Evolutionary conservation across 2,888 invertebrate species (phyloP).

Genomic region (Chrysolina haemoptera): DNA sequence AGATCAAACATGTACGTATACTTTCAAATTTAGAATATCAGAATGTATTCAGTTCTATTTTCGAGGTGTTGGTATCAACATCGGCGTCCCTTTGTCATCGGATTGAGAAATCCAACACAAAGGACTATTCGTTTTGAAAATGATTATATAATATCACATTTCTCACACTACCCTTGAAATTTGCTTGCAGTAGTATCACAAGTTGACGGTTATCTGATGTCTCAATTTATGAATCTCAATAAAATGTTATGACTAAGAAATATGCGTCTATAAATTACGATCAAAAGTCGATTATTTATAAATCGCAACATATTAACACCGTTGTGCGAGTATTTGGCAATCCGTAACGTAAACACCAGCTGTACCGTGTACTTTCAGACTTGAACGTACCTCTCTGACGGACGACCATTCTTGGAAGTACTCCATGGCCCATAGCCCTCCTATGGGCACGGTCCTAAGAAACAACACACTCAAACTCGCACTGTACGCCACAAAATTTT

Average conservation of each 20-base stretch:
- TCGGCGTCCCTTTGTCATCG: neutral
- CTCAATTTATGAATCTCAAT: neutral
- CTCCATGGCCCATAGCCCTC: conserved; percentile 68
- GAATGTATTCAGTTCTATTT: neutral
- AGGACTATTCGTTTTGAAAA: neutral
- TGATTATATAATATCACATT: neutral
- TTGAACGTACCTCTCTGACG: conserved; percentile 33
- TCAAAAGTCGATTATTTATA: conserved; percentile 16
- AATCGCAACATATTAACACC: neutral
- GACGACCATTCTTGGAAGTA: conserved; percentile 69
- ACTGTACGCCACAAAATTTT: conserved; percentile 15
- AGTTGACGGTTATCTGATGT: neutral
- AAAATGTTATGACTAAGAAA: neutral
- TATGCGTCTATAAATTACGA: conserved; percentile 6
- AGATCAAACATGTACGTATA: neutral
- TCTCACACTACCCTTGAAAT: neutral
- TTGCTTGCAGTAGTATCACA: neutral
- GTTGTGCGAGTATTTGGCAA: conserved; percentile 27
- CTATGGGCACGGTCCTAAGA: conserved; percentile 20
- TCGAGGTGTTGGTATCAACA: neutral
- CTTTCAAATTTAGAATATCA: conserved; percentile 1
- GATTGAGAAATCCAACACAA: neutral
- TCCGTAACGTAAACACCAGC: conserved; percentile 37
- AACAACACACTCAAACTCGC: conserved; percentile 30
- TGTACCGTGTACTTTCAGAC: neutral